Percentiles rank a stretch among this genome's conserved stretches.
Evolutionary conservation across 2,797 vertebrate genomes (phyloP).

Genomic region (Gallinago stenura): DNA sequence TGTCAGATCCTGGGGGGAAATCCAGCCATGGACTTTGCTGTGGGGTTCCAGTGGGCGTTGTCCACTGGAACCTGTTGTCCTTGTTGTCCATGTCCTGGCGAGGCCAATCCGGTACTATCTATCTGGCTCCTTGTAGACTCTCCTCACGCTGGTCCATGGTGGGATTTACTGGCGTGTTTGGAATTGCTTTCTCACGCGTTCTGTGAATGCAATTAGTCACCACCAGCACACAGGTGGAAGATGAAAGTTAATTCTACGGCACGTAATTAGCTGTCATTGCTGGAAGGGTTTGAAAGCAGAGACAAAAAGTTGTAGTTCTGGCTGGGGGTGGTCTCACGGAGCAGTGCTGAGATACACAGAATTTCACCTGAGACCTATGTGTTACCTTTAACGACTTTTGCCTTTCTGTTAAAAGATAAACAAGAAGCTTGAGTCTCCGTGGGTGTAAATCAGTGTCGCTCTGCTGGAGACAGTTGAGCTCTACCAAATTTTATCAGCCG

Average conservation of each 20-base stretch:
- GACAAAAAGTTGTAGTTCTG: not conserved
- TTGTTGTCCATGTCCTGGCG: fast-evolving
- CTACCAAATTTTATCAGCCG: not conserved
- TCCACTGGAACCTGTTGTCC: not conserved
- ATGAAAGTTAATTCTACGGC: not conserved
- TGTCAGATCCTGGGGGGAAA: fast-evolving
- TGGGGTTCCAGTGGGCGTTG: not conserved
- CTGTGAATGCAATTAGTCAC: not conserved
- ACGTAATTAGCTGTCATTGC: conserved; percentile 4
- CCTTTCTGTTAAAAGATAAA: not conserved
- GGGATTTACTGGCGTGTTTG: not conserved
- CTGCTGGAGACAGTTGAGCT: not conserved
- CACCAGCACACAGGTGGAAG: not conserved
- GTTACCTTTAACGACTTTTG: not conserved
- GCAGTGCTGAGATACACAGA: not conserved
- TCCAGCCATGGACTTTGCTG: not conserved
- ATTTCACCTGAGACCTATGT: not conserved
- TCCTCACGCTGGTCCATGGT: not conserved
- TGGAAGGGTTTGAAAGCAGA: not conserved
- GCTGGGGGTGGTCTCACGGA: not conserved
- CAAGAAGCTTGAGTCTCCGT: not conserved
- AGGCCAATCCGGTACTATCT: not conserved
- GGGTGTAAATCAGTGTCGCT: not conserved
- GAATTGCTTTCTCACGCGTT: not conserved
- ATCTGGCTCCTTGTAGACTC: not conserved